phyloP scores from a whole-genome alignment of 2,888 invertebrate species.

The Dorcus parallelipipedus region DNA sequence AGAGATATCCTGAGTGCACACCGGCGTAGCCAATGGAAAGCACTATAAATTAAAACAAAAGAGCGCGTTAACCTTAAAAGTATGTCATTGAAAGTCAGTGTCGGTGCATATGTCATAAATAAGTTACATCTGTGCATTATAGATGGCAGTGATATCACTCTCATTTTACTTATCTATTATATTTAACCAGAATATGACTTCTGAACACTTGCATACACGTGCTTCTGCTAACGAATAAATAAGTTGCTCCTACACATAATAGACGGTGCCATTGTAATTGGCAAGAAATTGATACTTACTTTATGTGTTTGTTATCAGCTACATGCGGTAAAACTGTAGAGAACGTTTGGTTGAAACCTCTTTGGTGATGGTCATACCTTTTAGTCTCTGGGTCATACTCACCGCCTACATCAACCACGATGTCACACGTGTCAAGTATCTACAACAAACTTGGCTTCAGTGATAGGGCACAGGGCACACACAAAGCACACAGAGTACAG shows the following conservation, averaged over 20 bases:
- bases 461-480: neutral
- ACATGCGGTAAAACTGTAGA: constrained; percentile 62
- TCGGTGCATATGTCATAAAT: too few species aligned
- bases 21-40: too few species aligned
- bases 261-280: neutral
- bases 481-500: neutral
- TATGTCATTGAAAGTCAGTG: too few species aligned
- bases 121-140: too few species aligned
- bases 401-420: constrained; percentile 94
- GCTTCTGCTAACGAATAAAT: neutral
- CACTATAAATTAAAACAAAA: too few species aligned
- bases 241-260: neutral
- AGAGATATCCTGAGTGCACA: too few species aligned
- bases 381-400: constrained; percentile 72
- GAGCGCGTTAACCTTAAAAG: too few species aligned
- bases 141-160: too few species aligned
- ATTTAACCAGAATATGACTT: too few species aligned
- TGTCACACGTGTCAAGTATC: constrained; percentile 76
- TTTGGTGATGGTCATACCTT: constrained; percentile 94
- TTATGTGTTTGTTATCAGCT: constrained; percentile 59
- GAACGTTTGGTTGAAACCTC: constrained; percentile 66
- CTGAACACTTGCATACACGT: too few species aligned
- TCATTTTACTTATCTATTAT: too few species aligned
- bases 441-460: constrained; percentile 18
- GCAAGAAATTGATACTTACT: constrained; percentile 37